Evolutionary conservation across 1,140 invertebrate genomes (phyloP), one percentile per base, ranked within the genome.

Genomic region (Drosophila sproati): DNA sequence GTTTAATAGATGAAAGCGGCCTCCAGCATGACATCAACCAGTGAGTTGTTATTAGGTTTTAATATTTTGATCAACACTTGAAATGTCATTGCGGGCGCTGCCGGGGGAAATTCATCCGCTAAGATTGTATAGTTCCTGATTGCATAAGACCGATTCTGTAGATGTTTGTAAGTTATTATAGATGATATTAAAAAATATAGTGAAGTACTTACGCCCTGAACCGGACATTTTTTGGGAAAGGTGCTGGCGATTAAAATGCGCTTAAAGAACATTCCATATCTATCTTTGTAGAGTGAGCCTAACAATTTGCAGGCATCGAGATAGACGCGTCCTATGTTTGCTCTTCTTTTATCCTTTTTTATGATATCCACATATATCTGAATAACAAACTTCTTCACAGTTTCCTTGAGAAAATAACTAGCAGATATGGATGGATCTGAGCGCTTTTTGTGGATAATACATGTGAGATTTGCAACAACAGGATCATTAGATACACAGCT

Each of bases 61-160:
- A 77, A 57, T 20, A 83, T 3, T 41, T 55, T 61, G 6, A 71
- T 4, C 29, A 66, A 52, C 41, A 76, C 28, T 52, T 66, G 72
- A 10, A 52, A 43, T n/a, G 37, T 10, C 29, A 52, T 0, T 8
- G 31, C 54, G 7, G 77, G 79, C 29, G 47, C 35, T 12, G 20
- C 52, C 8, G 70, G 37, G 7, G 79, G 83, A 31, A 55, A 77
- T 20, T 87, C 82, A 45, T 87, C 55, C 10, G 50, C 20, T 5
- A 51, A 12, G 2, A 87, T 29, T 47, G 83, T 70, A 35, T 82
- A 82, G 77, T 87, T 87, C 57, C 59, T 62, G 51, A 89, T 71
- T 12, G 52, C 52, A 55, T 59, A 89, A 32, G 47, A 12, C 59
- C 71, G 61, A 8, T 52, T 59, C 70, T 73, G 5, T 2, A 37